These are phyloP conservation scores for Leuctra nigra DNA, from an alignment of 2,888 invertebrate species.

Conservation along the genomic window DNA sequence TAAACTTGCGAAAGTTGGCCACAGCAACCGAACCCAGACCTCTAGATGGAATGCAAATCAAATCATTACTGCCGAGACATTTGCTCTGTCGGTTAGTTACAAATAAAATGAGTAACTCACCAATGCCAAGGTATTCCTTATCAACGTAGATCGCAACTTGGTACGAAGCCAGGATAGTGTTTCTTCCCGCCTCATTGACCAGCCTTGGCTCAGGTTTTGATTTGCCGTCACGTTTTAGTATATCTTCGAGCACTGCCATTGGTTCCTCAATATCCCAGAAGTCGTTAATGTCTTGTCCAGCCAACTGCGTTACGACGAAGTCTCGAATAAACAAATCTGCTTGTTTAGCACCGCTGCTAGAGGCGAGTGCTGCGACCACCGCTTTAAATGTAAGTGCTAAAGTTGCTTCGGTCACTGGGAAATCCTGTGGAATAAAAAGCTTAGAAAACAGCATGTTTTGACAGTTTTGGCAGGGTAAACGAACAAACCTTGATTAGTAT, in stretches of 20 bases:
- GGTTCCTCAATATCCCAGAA: slow-evolving; percentile 79
- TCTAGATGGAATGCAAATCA: no score
- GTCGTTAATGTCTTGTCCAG: slow-evolving; percentile 78
- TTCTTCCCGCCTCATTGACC: slow-evolving; percentile 67
- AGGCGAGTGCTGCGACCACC: slow-evolving; percentile 66
- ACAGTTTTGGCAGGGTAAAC: no score
- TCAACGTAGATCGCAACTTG: slow-evolving; percentile 83
- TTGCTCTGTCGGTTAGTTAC: not conserved
- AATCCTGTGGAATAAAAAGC: slow-evolving; percentile 52
- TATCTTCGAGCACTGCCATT: slow-evolving; percentile 54
- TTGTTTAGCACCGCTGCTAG: slow-evolving; percentile 56
- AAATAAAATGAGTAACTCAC: no score
- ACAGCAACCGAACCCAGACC: no score
- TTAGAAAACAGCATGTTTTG: no score
- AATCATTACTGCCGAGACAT: no score
- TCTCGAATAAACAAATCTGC: slow-evolving; percentile 78
- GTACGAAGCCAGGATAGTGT: slow-evolving; percentile 77
- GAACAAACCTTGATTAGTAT: no score
- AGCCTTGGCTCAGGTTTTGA: slow-evolving; percentile 68
- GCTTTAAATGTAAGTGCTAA: slow-evolving; percentile 73
- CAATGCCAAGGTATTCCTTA: slow-evolving; percentile 71
- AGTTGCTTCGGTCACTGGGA: slow-evolving; percentile 56
- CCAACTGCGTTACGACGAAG: slow-evolving; percentile 70
- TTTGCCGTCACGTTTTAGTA: slow-evolving; percentile 54
- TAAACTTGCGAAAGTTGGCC: no score